Evolutionary conservation across 2,113 vertebrate species (phyloP).

Genomic region (Serinus canaria): DNA sequence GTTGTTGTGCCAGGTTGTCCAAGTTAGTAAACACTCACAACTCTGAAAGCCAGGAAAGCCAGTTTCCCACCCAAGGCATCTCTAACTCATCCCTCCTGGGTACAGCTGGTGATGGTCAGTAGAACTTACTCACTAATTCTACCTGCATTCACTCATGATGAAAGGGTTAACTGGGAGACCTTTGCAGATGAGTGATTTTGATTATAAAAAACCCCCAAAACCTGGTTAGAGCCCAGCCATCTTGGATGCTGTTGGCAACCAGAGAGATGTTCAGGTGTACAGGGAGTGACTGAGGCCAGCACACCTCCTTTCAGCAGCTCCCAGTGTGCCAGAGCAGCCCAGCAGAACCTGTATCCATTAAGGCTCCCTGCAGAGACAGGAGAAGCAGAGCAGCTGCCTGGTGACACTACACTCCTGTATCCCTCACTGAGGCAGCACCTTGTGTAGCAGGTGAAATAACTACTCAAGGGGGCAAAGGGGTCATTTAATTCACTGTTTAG

Average conservation of each 20-base stretch:
- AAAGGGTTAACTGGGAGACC: not conserved
- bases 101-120: not conserved
- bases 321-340: not conserved
- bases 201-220: not conserved
- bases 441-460: not conserved
- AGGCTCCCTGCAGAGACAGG: not conserved
- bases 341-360: not conserved
- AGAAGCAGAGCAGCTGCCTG: not conserved
- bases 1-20: not conserved
- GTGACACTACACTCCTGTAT: rapidly evolving
- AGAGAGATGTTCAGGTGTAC: not conserved
- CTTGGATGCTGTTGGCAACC: not conserved
- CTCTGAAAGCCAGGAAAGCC: not conserved
- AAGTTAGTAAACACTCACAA: not conserved
- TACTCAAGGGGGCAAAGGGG: not conserved
- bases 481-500: not conserved
- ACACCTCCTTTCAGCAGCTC: not conserved
- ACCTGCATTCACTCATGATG: not conserved
- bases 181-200: not conserved
- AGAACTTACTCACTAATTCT: not conserved
- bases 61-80: not conserved
- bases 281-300: not conserved
- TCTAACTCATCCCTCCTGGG: not conserved
- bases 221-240: not conserved
- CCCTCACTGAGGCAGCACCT: not conserved